Evolutionary conservation across 2,113 vertebrate genomes (phyloP).

Genomic region (Oostethus manadensis): DNA sequence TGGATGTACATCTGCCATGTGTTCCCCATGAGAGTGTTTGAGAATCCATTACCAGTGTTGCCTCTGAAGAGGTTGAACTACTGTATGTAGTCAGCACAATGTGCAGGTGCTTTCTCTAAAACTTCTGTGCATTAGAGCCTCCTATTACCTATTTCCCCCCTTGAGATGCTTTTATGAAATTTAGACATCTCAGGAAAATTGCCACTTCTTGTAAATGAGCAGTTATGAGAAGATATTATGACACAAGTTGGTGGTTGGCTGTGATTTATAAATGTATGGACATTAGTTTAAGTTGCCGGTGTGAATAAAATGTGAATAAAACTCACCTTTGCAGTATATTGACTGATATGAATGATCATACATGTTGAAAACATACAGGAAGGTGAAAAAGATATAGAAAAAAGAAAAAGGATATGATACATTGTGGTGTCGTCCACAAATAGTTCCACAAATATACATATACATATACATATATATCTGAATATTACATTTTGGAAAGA

Average conservation of each 20-base stretch:
- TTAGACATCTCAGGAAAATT: conserved; percentile 32
- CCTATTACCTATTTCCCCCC: conserved; percentile 21
- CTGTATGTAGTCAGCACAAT: conserved; percentile 53
- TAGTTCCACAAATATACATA: too few relatives aligned
- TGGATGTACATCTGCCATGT: conserved; percentile 53
- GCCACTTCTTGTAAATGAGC: conserved; percentile 19
- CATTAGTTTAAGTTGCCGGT: conserved; percentile 23
- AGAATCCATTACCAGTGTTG: conserved; percentile 62
- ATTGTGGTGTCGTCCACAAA: not conserved
- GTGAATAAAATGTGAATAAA: conserved; percentile 32
- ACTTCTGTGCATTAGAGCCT: conserved; percentile 42
- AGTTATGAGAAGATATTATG: conserved; percentile 12
- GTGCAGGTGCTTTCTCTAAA: conserved; percentile 41
- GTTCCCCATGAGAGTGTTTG: conserved; percentile 57
- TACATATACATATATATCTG: too few relatives aligned
- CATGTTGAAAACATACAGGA: not conserved
- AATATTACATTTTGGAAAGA: too few relatives aligned
- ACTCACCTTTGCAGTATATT: conserved; percentile 26
- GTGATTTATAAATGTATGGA: conserved; percentile 14
- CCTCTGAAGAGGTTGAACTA: conserved; percentile 36
- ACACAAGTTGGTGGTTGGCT: conserved; percentile 2
- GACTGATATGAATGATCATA: conserved; percentile 24
- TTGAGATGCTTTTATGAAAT: conserved; percentile 20
- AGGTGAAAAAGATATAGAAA: too few relatives aligned
- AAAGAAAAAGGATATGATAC: too few relatives aligned